Evolutionary conservation across 2,113 vertebrate genomes (phyloP).

Genomic region (Brachyhypopomus occidentalis): DNA sequence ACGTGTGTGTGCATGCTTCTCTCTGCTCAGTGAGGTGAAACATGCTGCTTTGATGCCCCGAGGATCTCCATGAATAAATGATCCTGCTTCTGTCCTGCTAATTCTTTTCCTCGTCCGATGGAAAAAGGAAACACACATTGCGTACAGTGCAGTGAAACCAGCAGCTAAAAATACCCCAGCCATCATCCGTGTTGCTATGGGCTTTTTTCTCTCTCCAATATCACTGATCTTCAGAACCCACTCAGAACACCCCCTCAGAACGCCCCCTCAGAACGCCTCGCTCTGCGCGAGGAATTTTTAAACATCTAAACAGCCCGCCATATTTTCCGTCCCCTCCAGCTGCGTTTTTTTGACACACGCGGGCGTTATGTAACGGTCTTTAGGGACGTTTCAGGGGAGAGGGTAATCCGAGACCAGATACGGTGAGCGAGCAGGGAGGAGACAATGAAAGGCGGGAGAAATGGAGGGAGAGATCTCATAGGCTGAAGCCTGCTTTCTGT

Average conservation of each 20-base stretch:
- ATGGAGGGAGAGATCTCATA: not conserved
- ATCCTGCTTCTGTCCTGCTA: slow-evolving; percentile 39
- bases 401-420: not conserved
- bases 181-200: slow-evolving; percentile 78
- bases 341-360: not conserved
- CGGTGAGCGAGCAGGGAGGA: not conserved
- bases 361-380: not conserved
- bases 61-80: slow-evolving; percentile 48
- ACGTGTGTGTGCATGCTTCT: not conserved
- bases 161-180: slow-evolving; percentile 77
- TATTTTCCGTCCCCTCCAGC: not conserved
- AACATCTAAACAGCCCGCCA: not conserved
- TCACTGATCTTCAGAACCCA: slow-evolving; percentile 53
- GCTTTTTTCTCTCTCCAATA: slow-evolving; percentile 66
- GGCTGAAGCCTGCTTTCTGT: not conserved
- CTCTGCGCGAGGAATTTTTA: slow-evolving; percentile 2
- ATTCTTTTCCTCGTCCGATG: slow-evolving; percentile 36
- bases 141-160: slow-evolving; percentile 63
- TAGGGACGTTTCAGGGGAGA: not conserved
- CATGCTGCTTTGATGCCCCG: not conserved
- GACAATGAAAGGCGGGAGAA: not conserved
- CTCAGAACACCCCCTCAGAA: slow-evolving; percentile 39
- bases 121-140: slow-evolving; percentile 46
- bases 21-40: slow-evolving; percentile 42
- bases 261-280: slow-evolving; percentile 21